These are phyloP conservation scores for Dromiciops gliroides DNA, from an alignment of 2,113 vertebrate species.

Conservation along the genomic window DNA sequence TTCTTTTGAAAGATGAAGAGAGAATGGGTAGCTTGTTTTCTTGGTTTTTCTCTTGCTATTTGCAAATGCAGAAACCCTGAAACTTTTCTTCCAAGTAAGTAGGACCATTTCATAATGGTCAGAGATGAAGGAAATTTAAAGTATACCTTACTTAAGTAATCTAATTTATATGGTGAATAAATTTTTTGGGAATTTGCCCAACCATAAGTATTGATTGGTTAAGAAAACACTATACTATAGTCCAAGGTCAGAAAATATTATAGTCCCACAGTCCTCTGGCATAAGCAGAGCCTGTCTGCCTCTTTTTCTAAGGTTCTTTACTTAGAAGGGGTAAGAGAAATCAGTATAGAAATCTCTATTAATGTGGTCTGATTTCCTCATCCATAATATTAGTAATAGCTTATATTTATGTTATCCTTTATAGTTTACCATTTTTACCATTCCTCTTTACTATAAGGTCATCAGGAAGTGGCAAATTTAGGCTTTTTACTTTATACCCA, in stretches of 20 bases:
- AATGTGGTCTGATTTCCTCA: conserved; percentile 7
- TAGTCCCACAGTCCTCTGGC: background rate
- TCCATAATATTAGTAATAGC: background rate
- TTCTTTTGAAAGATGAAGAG: background rate
- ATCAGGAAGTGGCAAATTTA: background rate
- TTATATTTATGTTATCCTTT: background rate
- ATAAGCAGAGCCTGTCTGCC: background rate
- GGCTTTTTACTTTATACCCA: background rate
- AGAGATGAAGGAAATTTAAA: background rate
- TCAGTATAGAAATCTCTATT: conserved; percentile 4
- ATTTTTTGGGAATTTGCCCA: background rate
- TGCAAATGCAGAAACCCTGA: background rate
- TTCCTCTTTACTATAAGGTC: background rate
- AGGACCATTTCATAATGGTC: background rate
- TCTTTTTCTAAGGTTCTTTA: background rate
- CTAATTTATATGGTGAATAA: background rate
- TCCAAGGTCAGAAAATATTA: background rate
- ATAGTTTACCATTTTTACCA: background rate
- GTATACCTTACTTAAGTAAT: background rate
- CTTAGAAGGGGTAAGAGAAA: conserved; percentile 17
- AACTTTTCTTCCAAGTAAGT: background rate
- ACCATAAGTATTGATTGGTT: background rate
- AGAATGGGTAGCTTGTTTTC: background rate
- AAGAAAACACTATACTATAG: background rate
- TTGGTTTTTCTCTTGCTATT: background rate